These are phyloP conservation scores for Pipistrellus kuhlii DNA, from an alignment of 2,797 vertebrate genomes.

Conservation along the genomic window DNA sequence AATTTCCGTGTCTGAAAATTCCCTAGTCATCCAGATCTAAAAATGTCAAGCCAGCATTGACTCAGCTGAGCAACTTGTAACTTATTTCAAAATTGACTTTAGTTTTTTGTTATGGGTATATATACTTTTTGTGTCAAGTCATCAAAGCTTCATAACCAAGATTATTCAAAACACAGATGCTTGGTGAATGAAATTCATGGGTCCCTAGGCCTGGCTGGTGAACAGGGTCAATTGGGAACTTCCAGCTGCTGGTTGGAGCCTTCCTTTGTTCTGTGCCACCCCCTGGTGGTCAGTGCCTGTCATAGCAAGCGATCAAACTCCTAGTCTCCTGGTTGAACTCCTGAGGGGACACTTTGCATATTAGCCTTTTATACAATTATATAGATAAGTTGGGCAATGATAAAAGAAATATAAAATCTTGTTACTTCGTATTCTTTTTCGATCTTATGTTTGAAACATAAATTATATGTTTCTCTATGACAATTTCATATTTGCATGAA, in stretches of 20 bases:
- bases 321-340: no score
- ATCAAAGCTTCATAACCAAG: background rate
- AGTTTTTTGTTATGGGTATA: background rate
- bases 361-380: no score
- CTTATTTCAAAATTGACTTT: background rate
- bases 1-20: background rate
- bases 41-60: background rate
- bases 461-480: background rate
- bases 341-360: no score
- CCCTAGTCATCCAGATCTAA: background rate
- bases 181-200: no score
- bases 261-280: no score
- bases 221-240: no score
- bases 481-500: background rate
- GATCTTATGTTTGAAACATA: background rate
- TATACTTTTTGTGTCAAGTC: background rate
- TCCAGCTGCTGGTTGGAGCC: no score
- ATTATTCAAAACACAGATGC: background rate
- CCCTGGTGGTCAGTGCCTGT: no score
- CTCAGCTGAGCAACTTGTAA: background rate
- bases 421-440: background rate
- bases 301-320: no score
- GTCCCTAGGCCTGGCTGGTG: no score
- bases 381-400: background rate
- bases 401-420: background rate